phyloP scores from a whole-genome alignment of 2,797 vertebrate species.

The Helarctos malayanus region DNA sequence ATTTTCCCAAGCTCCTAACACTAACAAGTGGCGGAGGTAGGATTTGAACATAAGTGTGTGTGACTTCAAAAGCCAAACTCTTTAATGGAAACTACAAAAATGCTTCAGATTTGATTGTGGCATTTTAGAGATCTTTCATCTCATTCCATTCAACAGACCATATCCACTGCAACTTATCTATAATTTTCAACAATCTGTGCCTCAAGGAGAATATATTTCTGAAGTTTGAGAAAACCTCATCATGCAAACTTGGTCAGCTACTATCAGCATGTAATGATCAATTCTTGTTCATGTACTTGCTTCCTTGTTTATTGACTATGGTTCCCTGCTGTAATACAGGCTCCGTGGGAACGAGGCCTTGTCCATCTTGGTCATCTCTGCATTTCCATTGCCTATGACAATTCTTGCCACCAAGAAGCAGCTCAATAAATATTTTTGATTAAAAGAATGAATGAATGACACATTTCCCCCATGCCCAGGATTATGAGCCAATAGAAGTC shows the following conservation, averaged over 20 bases:
- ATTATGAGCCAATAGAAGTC: neutral
- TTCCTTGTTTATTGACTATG: neutral
- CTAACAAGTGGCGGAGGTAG: neutral
- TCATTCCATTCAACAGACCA: neutral
- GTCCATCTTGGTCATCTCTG: neutral
- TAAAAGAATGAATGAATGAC: neutral
- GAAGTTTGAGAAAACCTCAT: conserved; percentile 23
- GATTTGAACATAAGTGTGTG: neutral
- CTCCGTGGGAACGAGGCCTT: neutral
- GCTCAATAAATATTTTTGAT: neutral
- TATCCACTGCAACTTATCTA: neutral
- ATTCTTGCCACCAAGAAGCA: neutral
- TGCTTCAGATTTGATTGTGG: neutral
- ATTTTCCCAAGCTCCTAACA: neutral
- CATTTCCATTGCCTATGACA: neutral
- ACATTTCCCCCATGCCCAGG: neutral
- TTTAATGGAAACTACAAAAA: neutral
- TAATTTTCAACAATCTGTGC: neutral
- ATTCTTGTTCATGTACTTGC: neutral
- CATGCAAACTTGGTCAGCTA: neutral
- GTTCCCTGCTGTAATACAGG: neutral
- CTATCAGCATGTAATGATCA: neutral
- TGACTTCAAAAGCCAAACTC: conserved; percentile 32
- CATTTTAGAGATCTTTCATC: neutral
- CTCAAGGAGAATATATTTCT: neutral